Base-by-base conservation (phyloP, 2,888 invertebrate genomes). In the Drosophila trichaetosa region DNA sequence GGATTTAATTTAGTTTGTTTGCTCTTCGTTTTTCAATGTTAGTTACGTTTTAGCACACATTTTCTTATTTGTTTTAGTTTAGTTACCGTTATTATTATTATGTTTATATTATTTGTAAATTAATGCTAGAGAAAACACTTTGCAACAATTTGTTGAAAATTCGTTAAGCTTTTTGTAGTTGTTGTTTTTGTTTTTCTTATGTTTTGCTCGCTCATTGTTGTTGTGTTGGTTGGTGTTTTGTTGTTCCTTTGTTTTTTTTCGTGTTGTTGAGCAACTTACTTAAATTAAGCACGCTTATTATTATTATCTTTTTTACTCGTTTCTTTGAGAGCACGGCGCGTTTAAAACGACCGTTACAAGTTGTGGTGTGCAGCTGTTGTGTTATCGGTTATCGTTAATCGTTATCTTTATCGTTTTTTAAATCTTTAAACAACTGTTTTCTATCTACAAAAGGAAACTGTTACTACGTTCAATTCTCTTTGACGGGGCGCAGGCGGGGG, bases 91-190 rank as follows among this genome's bases (percentile, higher is more conserved):
- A 75, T 77, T 77, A 70, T 78, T 51, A 42, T 69, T 53, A 40
- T 63, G 40, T 51, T 61, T 70, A 13, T 68, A 60, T 70, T 70
- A 69, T 69, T 69, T 82, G 65, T 82, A 75, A 75, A 76, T 78
- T 90, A 86, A 81, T 68, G 71, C 82, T 89, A 87, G 78, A 75
- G 80, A 82, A 77, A 87, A 84, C 82, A 87, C 89, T 80, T 80
- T 85, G 89, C 90, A 91, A 90, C 90, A 76, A 82, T 85, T 85
- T 79, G 86, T 85, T 85, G 82, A 89, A 90, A 91, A 88, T 88
- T 91, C 86, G 88, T 90, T 90, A 79, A 80, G 83, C 75, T 71
- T 80, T 74, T 69, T 77, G 60, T 68, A 75, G 72, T 77, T 73
- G 38, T 24, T 16, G 21, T 46, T 46, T 46, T 46, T 46, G 16